These are phyloP conservation scores for Notothenia rossii DNA, from an alignment of 2,113 vertebrate genomes.

Conservation along the genomic window DNA sequence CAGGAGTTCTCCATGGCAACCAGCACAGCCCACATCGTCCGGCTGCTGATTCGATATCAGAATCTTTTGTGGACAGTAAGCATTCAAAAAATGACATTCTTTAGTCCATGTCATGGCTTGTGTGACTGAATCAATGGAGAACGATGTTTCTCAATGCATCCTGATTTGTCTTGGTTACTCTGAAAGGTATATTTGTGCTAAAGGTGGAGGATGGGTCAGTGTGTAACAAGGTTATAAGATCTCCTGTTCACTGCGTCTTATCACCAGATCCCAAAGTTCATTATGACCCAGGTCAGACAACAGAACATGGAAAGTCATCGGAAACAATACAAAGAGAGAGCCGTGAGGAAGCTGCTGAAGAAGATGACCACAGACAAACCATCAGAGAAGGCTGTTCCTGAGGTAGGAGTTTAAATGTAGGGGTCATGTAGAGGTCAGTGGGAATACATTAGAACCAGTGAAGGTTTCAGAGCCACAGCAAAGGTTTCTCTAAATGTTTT, in stretches of 20 bases:
- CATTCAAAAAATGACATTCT: background rate
- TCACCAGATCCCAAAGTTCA: constrained; percentile 94
- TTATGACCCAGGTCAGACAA: constrained; percentile 93
- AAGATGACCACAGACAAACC: constrained; percentile 92
- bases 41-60: constrained; percentile 93
- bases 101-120: background rate
- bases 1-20: constrained; percentile 92
- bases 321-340: constrained; percentile 89
- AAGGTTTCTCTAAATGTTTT: background rate
- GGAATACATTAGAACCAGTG: background rate
- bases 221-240: background rate
- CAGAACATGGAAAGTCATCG: constrained; percentile 91
- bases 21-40: constrained; percentile 90
- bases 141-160: background rate
- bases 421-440: background rate
- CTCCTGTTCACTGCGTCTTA: background rate
- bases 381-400: constrained; percentile 68
- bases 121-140: background rate
- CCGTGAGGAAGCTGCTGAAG: constrained; percentile 93
- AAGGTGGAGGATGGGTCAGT: background rate
- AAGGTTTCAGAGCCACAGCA: background rate
- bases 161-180: background rate
- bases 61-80: constrained; percentile 95
- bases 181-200: background rate
- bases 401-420: constrained; percentile 43